Base-by-base conservation (phyloP, 2,113 vertebrate genomes). In the Isichthys henryi region DNA sequence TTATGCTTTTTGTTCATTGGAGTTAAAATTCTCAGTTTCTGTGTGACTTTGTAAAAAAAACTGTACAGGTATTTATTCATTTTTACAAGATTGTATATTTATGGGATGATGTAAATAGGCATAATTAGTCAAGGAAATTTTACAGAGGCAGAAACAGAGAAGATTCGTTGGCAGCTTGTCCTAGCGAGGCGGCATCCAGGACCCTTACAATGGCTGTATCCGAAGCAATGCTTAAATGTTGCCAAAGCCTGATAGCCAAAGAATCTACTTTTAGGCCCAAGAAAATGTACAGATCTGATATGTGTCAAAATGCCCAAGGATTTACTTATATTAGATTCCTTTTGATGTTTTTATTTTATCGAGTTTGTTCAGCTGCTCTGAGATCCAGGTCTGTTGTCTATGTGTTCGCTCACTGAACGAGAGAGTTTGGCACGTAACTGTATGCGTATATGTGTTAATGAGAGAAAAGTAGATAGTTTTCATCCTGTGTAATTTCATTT, bases 191-290 rank as follows among this genome's bases (percentile, higher is more conserved):
- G 88, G 84, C 92, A 7, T 43, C 31, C 74, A 80, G 74, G 74
- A 89, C n/a, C 77, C 86, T 90, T n/a, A 91, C 93, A 92, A 92
- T 92, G 94, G 94, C 93, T 97, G 95, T 94, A 91, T 96, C 95
- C 93, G 93, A 96, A 97, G 94, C 95, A 95, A 96, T 95, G 92
- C 93, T 93, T 92, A 93, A 95, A 94, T 96, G 94, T 98, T 96
- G 97, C 96, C 97, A 96, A 98, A 98, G 96, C 95, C 96, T 97
- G 95, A 96, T 97, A 97, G 97, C 97, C 98, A 99, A 99, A 99
- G 97, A 99, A 98, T 96, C 96, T 96, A 94, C 90, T 96, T 95
- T 95, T 95, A 94, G 95, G 95, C 95, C 95, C 95, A 95, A 96
- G 92, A 94, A 95, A 93, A 93, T 93, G 92, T 92, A 91, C 92